Conservation (phyloP, 2,797 vertebrate genomes). For the Cynopterus sphinx region DNA sequence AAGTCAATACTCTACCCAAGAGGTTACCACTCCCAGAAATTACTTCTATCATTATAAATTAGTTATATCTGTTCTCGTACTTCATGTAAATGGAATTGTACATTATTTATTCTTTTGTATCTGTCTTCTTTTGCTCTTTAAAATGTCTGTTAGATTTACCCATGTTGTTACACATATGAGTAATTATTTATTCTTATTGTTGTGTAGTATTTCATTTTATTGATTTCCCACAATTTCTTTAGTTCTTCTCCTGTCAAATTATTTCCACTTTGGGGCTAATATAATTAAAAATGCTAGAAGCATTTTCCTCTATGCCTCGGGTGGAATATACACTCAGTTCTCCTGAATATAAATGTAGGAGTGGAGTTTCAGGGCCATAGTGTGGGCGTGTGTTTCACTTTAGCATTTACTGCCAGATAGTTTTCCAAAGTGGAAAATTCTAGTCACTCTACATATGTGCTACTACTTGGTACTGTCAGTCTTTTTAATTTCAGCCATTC, state of each 20-base stretch:
- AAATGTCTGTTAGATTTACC: neutral
- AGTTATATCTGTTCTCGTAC: neutral
- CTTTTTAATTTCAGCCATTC: neutral
- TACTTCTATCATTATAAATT: neutral
- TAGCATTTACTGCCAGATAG: neutral
- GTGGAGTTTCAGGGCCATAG: neutral
- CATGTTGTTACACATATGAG: neutral
- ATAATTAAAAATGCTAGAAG: constrained; percentile 18
- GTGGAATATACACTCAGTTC: neutral
- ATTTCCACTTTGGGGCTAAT: neutral
- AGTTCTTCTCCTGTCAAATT: neutral
- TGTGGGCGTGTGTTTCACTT: neutral
- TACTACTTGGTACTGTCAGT: neutral
- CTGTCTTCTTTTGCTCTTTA: neutral
- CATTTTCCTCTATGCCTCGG: neutral
- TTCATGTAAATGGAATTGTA: neutral
- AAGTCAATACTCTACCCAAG: neutral
- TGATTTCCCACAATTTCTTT: neutral
- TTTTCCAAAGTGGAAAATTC: neutral
- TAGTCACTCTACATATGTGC: neutral
- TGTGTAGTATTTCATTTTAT: neutral
- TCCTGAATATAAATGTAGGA: neutral
- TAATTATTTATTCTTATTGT: neutral
- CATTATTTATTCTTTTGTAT: neutral
- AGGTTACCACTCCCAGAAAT: neutral